Conservation (phyloP, 2,797 vertebrate genomes). For the Agapornis canus region DNA sequence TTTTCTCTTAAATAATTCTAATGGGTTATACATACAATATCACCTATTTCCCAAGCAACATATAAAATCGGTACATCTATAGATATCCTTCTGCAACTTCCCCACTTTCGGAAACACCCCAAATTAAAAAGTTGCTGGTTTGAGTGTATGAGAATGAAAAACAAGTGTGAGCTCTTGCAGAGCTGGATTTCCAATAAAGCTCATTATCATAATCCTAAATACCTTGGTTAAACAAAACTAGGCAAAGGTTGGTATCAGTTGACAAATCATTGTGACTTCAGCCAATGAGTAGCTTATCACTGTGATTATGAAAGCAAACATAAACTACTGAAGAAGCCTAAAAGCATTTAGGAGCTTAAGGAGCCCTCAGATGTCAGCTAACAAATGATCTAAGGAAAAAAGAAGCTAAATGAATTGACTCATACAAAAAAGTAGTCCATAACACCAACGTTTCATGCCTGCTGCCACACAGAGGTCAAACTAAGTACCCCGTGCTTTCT, state of each 20-base stretch:
- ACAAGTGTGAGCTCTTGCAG: not conserved
- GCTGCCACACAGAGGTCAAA: not conserved
- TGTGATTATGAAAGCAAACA: not conserved
- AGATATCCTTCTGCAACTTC: not conserved
- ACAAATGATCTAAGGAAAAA: not conserved
- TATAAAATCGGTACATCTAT: not conserved
- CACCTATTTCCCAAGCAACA: not conserved
- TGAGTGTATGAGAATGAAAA: not conserved
- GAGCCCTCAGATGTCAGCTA: not conserved
- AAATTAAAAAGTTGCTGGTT: not conserved
- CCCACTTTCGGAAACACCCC: not conserved
- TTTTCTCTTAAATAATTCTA: not conserved
- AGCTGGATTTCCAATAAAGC: not conserved
- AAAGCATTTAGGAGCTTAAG: not conserved
- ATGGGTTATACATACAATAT: not conserved
- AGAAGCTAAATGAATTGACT: not conserved
- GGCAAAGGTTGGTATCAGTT: not conserved
- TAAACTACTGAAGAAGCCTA: not conserved
- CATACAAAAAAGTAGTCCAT: not conserved
- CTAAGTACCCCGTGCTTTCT: not conserved
- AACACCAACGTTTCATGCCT: not conserved
- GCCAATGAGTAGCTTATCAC: not conserved
- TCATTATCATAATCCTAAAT: not conserved
- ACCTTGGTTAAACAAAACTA: not conserved
- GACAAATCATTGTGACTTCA: not conserved